Evolutionary conservation across 2,113 vertebrate genomes (phyloP), one percentile per base, ranked within the genome.

Genomic region (Scomber japonicus): DNA sequence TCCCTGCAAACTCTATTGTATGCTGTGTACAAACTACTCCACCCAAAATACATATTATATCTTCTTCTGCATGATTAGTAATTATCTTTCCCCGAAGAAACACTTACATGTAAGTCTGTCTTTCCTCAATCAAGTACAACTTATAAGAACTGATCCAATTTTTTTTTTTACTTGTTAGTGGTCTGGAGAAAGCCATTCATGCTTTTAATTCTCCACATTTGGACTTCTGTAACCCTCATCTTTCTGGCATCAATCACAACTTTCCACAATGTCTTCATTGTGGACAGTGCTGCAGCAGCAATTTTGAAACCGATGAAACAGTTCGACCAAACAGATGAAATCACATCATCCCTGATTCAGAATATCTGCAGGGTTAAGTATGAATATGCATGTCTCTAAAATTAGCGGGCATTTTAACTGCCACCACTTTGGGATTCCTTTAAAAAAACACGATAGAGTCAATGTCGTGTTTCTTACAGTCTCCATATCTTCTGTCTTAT

Each of bases 171-270:
- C 66, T 68, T 30, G 71, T 56, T 51, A 15, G 49, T 3, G 44
- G n/a, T 30, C 65, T 55, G 61, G 31, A 45, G 4, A 55, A 65
- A 70, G 3, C 21, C 0, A n/a, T 35, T 63, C 24, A 50, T 65
- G n/a, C 59, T 68, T 76, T 60, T 50, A 45, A 65, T 44, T 59
- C 30, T 15, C 11, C 46, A 30, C 54, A 78, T 63, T 64, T 65
- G 51, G 15, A 64, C 24, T 46, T 40, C 40, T 51, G 61, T 31
- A n/a, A 10, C 12, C 19, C 9, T 75, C 45, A 45, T 71, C 46
- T 15, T 12, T 75, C 19, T 55, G 53, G 71, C 56, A 49, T 67
- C 50, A 49, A 2, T 69, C 5, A 40, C 46, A 56, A 2, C 11
- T 4, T 8, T 21, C n/a, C 14, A 17, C 56, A 35, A 14, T 69